Conservation (phyloP, 2,797 vertebrate species). For the Gymnoscopelus microlampas region DNA sequence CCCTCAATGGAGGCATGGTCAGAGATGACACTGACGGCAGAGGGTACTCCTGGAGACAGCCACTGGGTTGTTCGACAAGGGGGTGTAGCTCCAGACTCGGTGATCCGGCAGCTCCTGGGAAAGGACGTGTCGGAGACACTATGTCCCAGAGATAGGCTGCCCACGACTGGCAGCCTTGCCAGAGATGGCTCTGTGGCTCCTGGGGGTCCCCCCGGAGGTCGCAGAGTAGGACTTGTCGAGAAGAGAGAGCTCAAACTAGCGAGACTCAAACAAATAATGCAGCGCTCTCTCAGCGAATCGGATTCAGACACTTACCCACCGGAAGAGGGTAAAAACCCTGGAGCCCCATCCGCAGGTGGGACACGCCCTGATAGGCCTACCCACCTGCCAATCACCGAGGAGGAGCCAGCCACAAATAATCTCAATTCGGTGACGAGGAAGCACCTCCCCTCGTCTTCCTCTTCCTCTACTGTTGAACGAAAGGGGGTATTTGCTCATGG, state of each 20-base stretch:
- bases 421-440: conserved; percentile 88
- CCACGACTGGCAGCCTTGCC: conserved; percentile 60
- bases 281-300: conserved; percentile 91
- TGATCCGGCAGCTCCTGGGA: conserved; percentile 89
- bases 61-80: conserved; percentile 85
- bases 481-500: conserved; percentile 87
- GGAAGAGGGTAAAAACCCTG: conserved; percentile 86
- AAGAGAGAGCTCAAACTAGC: conserved; percentile 91
- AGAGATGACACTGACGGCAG: conserved; percentile 82
- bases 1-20: conserved; percentile 86
- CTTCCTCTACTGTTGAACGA: conserved; percentile 72
- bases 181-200: conserved; percentile 50
- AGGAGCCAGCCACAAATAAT: conserved; percentile 80
- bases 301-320: conserved; percentile 89
- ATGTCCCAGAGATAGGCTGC: conserved; percentile 85
- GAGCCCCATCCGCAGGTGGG: conserved; percentile 42
- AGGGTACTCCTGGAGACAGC: conserved; percentile 76
- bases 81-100: conserved; percentile 88
- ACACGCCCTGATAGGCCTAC: conserved; percentile 83
- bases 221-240: conserved; percentile 75
- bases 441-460: conserved; percentile 77
- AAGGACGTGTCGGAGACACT: conserved; percentile 88
- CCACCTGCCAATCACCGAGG: conserved; percentile 89
- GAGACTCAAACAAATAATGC: conserved; percentile 92
- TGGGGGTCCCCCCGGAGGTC: conserved; percentile 26